A percentile compares a stretch with the other conserved stretches of the same genome.
phyloP scores from a whole-genome alignment of 1,140 invertebrate genomes.

The Doryteuthis pealeii region DNA sequence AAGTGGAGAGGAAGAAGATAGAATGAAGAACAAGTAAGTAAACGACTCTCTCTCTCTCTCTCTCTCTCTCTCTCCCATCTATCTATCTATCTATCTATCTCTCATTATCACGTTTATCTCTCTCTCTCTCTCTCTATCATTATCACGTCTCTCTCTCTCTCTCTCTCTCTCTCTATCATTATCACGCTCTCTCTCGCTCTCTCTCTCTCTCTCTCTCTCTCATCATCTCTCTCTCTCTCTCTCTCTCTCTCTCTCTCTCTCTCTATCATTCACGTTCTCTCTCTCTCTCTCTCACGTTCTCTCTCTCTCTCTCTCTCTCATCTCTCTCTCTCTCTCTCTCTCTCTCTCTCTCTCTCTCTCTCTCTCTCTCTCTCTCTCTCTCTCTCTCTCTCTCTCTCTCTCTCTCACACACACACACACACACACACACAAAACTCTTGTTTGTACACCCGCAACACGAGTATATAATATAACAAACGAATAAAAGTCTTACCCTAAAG shows the following conservation, averaged over 20 bases:
- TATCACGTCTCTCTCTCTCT: background rate
- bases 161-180: background rate
- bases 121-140: background rate
- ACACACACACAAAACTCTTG: too few species aligned
- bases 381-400: background rate
- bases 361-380: background rate
- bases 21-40: too few species aligned
- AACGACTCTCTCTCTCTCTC: background rate
- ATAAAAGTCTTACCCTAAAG: too few species aligned
- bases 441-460: too few species aligned
- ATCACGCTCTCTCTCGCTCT: background rate
- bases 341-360: background rate
- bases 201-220: background rate
- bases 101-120: background rate
- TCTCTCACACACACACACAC: background rate
- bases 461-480: too few species aligned
- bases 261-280: too few species aligned
- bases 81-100: background rate
- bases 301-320: too few species aligned
- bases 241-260: background rate
- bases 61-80: background rate
- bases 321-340: background rate
- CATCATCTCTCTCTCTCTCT: background rate
- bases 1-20: too few species aligned
- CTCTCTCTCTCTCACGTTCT: too few species aligned